phyloP scores from a whole-genome alignment of 2,113 vertebrate species.

The Ranitomeya imitator region DNA sequence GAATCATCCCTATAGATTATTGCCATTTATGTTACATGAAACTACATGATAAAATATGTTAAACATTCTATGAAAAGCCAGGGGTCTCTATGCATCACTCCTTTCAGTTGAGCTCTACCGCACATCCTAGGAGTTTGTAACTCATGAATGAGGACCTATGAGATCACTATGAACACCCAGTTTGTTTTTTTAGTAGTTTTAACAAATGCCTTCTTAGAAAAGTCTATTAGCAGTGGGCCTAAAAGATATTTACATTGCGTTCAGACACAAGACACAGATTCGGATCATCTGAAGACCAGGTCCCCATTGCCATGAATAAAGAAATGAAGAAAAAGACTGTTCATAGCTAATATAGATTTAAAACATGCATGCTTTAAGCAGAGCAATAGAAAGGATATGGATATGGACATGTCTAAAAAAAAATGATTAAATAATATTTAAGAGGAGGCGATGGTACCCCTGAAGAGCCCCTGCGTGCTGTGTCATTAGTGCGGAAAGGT shows the following conservation, averaged over 20 bases:
- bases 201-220: slow-evolving; percentile 9
- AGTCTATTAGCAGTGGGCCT: slow-evolving; percentile 5
- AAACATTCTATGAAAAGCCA: not conserved
- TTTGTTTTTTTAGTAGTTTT: slow-evolving; percentile 12
- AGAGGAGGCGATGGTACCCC: too few species aligned
- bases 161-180: not conserved
- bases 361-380: not conserved
- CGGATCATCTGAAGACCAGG: slow-evolving; percentile 38
- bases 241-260: slow-evolving; percentile 25
- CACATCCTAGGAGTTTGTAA: not conserved
- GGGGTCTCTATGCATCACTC: not conserved
- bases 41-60: not conserved
- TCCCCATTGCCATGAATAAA: not conserved
- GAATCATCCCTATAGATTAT: not conserved
- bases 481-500: too few species aligned
- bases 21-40: not conserved
- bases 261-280: slow-evolving; percentile 7
- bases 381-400: not conserved
- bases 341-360: slow-evolving; percentile 27
- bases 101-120: not conserved
- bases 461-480: too few species aligned
- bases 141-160: slow-evolving; percentile 19
- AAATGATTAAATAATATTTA: not conserved
- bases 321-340: slow-evolving; percentile 23
- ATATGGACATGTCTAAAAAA: not conserved